phyloP scores from a whole-genome alignment of 2,797 vertebrate genomes.

The Coregonus suidteri region DNA sequence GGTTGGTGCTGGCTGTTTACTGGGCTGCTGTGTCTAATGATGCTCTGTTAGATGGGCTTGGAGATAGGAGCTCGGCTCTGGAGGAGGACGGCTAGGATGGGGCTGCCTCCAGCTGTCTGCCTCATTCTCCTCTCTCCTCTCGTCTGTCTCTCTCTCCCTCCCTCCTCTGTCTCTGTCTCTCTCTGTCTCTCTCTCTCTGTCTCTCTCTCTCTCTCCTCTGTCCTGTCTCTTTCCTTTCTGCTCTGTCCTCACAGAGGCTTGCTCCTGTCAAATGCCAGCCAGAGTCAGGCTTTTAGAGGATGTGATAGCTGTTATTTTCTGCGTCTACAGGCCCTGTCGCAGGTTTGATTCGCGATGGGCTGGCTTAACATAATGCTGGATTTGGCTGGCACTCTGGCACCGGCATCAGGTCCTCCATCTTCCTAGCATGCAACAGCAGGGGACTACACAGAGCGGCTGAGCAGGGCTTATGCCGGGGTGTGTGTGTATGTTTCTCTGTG shows the following conservation, averaged over 20 bases:
- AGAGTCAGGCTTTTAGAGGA: background rate
- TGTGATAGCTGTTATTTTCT: background rate
- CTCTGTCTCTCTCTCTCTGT: background rate
- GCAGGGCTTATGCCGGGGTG: background rate
- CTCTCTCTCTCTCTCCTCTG: background rate
- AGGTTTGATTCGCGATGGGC: background rate
- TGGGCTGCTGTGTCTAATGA: background rate
- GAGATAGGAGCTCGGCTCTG: background rate
- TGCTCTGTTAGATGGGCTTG: background rate
- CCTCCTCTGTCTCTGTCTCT: background rate
- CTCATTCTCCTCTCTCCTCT: background rate
- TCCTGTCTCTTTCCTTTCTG: background rate
- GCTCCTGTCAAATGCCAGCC: background rate
- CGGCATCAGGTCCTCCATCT: background rate
- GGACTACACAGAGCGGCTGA: background rate
- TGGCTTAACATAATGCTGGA: background rate
- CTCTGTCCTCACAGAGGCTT: background rate
- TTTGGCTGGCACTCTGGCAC: background rate
- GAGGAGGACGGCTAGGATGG: background rate
- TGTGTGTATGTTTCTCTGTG: background rate
- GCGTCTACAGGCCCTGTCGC: background rate
- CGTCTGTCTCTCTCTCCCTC: background rate
- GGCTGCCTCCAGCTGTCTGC: background rate
- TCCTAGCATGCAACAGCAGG: background rate
- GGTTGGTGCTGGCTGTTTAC: background rate